A percentile compares a stretch with the other conserved stretches of the same genome.
phyloP scores from a whole-genome alignment of 2,888 invertebrate species.

The Tachina fera region DNA sequence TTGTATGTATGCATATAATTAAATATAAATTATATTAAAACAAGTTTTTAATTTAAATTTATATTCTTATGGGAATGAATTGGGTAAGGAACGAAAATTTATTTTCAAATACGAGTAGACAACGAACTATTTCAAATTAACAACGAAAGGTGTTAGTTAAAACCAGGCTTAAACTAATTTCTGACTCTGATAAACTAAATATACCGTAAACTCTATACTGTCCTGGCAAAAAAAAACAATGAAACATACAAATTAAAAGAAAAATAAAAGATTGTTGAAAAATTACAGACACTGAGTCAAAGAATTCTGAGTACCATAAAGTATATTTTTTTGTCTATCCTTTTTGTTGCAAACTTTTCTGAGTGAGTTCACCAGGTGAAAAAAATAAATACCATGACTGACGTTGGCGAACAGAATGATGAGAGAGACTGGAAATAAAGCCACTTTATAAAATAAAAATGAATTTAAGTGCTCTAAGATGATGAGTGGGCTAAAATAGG shows the following conservation, averaged over 20 bases:
- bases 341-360: slow-evolving; percentile 58
- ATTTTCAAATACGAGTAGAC: no score
- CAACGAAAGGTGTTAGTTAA: no score
- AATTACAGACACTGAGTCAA: slow-evolving; percentile 61
- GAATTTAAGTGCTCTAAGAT: slow-evolving; percentile 56
- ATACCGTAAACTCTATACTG: slow-evolving; percentile 1
- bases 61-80: no score
- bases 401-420: slow-evolving; percentile 48
- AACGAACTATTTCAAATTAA: no score
- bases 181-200: background rate
- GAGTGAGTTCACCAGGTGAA: slow-evolving; percentile 63
- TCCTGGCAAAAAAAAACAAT: background rate
- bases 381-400: slow-evolving; percentile 37
- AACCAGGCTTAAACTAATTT: background rate
- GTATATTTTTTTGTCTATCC: slow-evolving; percentile 40
- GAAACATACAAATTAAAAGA: background rate
- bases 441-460: slow-evolving; percentile 67
- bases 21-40: no score
- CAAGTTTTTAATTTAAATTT: no score
- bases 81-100: no score
- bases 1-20: no score
- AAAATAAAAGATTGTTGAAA: slow-evolving; percentile 59
- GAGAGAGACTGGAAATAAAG: slow-evolving; percentile 70
- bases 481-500: slow-evolving; percentile 63
- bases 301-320: slow-evolving; percentile 56